Evolutionary conservation across 2,113 vertebrate genomes (phyloP).

Genomic region (Galeopterus variegatus): DNA sequence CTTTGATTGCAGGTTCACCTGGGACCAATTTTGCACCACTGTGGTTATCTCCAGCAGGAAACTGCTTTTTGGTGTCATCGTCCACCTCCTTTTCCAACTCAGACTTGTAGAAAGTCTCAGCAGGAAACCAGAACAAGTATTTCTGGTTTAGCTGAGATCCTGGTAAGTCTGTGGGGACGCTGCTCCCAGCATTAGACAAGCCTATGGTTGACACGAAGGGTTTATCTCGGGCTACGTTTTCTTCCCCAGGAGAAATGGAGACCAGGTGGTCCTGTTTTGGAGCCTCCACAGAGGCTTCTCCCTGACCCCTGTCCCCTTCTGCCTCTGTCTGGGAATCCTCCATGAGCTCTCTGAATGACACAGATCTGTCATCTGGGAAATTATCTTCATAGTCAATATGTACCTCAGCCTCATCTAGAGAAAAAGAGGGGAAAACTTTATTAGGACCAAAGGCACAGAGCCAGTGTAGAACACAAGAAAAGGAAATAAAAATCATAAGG

Average conservation of each 20-base stretch:
- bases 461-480: not conserved
- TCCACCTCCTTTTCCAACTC: constrained; percentile 82
- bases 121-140: constrained; percentile 95
- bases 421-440: not conserved
- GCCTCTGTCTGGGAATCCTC: constrained; percentile 83
- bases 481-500: not conserved
- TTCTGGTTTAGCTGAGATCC: constrained; percentile 93
- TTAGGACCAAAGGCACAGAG: constrained; percentile 7
- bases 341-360: constrained; percentile 84
- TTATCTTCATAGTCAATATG: constrained; percentile 97
- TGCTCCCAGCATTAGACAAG: constrained; percentile 63
- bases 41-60: constrained; percentile 86
- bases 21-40: constrained; percentile 85
- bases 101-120: constrained; percentile 90
- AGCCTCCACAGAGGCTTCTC: constrained; percentile 58
- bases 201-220: constrained; percentile 72
- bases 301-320: constrained; percentile 45
- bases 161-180: constrained; percentile 89
- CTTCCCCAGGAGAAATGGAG: constrained; percentile 76
- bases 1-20: constrained; percentile 81
- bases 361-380: constrained; percentile 91
- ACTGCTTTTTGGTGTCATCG: constrained; percentile 79
- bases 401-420: constrained; percentile 91
- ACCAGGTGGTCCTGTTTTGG: constrained; percentile 81
- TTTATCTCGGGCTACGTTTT: constrained; percentile 68